A percentile compares a stretch with the other conserved stretches of the same genome.
Conservation (phyloP, 2,888 invertebrate genomes). For the Euplagia quadripunctaria region DNA sequence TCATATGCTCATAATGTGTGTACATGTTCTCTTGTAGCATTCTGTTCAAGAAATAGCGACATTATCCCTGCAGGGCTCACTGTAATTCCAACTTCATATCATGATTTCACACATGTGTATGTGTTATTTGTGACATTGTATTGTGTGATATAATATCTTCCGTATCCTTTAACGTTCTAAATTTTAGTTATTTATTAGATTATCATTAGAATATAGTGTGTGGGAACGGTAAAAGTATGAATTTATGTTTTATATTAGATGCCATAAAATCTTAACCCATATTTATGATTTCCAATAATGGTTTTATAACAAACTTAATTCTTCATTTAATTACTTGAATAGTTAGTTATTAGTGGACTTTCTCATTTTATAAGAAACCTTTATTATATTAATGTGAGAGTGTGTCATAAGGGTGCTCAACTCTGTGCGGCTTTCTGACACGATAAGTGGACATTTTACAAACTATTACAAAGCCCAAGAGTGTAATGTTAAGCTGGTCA, state of each 20-base stretch:
- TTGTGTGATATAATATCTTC: background rate
- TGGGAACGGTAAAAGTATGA: no score
- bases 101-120: background rate
- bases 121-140: background rate
- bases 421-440: slow-evolving; percentile 46
- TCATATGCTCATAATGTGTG: slow-evolving; percentile 6
- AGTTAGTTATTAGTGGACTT: background rate
- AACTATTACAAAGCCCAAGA: slow-evolving; percentile 55
- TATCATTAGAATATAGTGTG: no score
- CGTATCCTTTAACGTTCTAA: no score
- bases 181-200: no score
- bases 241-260: background rate
- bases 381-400: background rate
- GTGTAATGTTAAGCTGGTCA: slow-evolving; percentile 51
- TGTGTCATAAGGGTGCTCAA: slow-evolving; percentile 6
- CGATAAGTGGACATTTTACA: slow-evolving; percentile 58
- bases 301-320: no score
- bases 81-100: slow-evolving; percentile 8
- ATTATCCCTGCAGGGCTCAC: slow-evolving; percentile 6
- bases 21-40: background rate
- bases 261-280: background rate
- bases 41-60: slow-evolving; percentile 7
- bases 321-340: background rate
- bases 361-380: background rate
- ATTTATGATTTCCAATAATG: background rate